Evolutionary conservation across 1,140 invertebrate genomes (phyloP).

Genomic region (Rhyacophila brunnea): DNA sequence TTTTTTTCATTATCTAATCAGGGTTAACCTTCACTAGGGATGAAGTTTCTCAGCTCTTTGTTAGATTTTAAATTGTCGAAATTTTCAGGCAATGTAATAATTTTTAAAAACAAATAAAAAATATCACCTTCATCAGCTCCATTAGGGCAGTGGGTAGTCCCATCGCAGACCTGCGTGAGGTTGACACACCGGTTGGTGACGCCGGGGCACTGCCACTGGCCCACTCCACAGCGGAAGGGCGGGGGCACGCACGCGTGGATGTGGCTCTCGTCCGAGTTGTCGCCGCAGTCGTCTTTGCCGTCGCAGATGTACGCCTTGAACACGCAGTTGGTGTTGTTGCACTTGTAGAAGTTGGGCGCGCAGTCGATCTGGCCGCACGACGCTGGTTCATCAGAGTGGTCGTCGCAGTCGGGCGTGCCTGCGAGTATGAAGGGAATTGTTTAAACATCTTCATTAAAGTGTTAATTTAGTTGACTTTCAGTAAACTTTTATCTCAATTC

Average conservation of each 20-base stretch:
- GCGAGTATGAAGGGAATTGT: no score
- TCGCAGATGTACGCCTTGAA: conserved; percentile 95
- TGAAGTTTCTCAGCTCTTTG: no score
- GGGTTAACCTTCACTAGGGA: no score
- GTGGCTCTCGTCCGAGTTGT: conserved; percentile 87
- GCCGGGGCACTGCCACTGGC: conserved; percentile 83
- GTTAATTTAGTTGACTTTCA: no score
- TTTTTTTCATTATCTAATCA: no score
- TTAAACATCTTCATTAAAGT: no score
- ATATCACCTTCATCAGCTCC: conserved; percentile 87
- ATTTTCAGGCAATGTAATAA: no score
- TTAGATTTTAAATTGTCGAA: no score
- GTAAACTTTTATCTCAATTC: no score
- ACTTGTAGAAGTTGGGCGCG: conserved; percentile 78
- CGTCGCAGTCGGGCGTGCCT: conserved; percentile 83
- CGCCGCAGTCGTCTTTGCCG: conserved; percentile 92
- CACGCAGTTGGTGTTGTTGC: conserved; percentile 86
- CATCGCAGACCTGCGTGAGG: conserved; percentile 79
- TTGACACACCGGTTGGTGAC: conserved; percentile 76
- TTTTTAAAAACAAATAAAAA: no score
- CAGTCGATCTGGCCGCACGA: conserved; percentile 78
- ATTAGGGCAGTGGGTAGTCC: conserved; percentile 84
- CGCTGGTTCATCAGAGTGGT: conserved; percentile 86
- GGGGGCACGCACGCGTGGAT: conserved; percentile 74
- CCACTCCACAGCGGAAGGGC: conserved; percentile 70